phyloP scores from a whole-genome alignment of 1,140 invertebrate species.

The Neuroterus valhalla region DNA sequence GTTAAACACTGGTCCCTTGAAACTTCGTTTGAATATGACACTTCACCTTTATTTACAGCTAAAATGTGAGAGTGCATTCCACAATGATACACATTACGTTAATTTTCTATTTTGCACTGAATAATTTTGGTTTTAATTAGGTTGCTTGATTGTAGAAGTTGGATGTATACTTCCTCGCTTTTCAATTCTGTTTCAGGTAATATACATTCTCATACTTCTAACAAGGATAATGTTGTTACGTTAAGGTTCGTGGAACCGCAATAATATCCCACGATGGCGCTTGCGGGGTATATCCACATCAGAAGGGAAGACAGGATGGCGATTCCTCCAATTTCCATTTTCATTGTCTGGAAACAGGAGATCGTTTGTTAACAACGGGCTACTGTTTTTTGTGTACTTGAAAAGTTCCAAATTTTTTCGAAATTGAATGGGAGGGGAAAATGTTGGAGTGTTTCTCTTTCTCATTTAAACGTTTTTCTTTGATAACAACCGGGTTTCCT shows the following conservation, averaged over 20 bases:
- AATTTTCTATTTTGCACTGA: conserved; percentile 48
- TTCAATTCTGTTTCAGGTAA: neutral
- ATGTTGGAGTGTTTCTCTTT: too few species aligned
- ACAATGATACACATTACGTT: conserved; percentile 41
- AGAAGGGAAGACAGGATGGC: too few species aligned
- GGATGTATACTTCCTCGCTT: neutral
- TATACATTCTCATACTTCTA: conserved; percentile 38
- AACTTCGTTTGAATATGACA: neutral
- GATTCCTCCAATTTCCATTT: too few species aligned
- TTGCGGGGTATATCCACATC: too few species aligned
- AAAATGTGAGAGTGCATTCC: conserved; percentile 49
- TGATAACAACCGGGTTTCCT: too few species aligned
- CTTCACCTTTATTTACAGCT: conserved; percentile 12
- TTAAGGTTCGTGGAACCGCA: neutral
- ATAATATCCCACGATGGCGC: neutral
- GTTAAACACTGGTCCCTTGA: neutral
- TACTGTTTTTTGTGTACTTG: too few species aligned
- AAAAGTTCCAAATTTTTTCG: too few species aligned
- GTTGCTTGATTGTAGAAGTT: conserved; percentile 46
- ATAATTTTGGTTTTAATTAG: conserved; percentile 24
- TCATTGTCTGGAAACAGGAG: too few species aligned
- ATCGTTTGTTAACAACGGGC: too few species aligned
- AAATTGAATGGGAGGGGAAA: too few species aligned
- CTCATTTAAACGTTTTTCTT: too few species aligned
- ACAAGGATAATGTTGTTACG: neutral